A percentile compares a stretch with the other conserved stretches of the same genome.
Conservation (phyloP, 1,140 invertebrate species). For the Cydia strobilella region DNA sequence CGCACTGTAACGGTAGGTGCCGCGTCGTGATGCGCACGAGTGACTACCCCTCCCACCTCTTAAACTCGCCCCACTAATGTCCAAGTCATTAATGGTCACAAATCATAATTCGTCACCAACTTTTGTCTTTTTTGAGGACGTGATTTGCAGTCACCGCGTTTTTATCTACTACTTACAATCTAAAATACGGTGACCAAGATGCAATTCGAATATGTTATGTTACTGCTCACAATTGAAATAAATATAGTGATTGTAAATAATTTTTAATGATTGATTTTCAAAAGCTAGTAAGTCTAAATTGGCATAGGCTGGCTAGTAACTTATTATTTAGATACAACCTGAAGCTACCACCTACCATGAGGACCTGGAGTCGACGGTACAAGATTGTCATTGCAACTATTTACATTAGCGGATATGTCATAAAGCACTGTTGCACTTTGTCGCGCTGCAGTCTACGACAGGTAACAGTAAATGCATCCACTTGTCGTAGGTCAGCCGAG, state of each 20-base stretch:
- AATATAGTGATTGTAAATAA: too few species aligned
- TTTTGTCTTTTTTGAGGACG: slow-evolving; percentile 49
- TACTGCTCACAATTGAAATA: too few species aligned
- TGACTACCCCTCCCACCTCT: slow-evolving; percentile 38
- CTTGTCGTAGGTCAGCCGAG: slow-evolving; percentile 35
- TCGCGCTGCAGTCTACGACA: slow-evolving; percentile 26
- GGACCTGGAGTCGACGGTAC: neutral
- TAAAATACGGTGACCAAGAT: slow-evolving; percentile 15
- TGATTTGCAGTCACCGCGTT: slow-evolving; percentile 45
- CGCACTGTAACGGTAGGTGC: slow-evolving; percentile 70
- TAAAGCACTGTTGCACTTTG: slow-evolving; percentile 33
- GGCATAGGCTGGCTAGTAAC: too few species aligned
- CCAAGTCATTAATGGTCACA: slow-evolving; percentile 58
- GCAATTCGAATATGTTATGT: too few species aligned
- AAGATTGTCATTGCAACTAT: neutral
- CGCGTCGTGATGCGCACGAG: slow-evolving; percentile 58
- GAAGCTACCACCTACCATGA: neutral
- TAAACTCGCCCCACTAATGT: slow-evolving; percentile 35
- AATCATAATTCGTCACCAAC: slow-evolving; percentile 62
- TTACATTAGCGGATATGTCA: slow-evolving; percentile 26
- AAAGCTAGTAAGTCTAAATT: too few species aligned
- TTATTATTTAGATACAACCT: too few species aligned
- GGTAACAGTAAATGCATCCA: slow-evolving; percentile 38
- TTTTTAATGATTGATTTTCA: too few species aligned
- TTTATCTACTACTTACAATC: slow-evolving; percentile 40